Evolutionary conservation across 2,888 invertebrate species (phyloP), one percentile per base, ranked within the genome.

Genomic region (Drosophila pegasa): DNA sequence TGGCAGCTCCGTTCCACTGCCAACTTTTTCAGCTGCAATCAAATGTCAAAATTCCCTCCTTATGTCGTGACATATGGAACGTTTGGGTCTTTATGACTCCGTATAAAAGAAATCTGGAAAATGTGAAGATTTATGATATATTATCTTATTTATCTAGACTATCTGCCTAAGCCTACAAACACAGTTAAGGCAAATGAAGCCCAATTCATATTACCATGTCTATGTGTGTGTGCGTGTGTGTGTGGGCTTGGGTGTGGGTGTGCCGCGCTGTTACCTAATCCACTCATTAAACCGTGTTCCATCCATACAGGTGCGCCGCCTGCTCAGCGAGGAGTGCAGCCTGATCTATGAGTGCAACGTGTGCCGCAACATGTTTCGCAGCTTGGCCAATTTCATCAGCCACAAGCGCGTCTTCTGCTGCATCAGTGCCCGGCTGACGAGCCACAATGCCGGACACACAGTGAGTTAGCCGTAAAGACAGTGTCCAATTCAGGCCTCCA

Each of bases 271-370:
- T 52, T 52, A 38, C 38, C 38, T 52, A 52, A 38, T 29, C 14
- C 38, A 29, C 29, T 29, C 27, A 38, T 29, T 18, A 9, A 27
- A 18, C 18, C 38, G 16, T 14, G 27, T 52, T 14, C 14, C 27
- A 38, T 38, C n/a, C 18, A 6, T 14, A 82, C 92, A 97, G 96
- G 94, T 97, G 25, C 94, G 95, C 78, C 93, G 94, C 78, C 93
- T 97, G 56, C 93, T 98, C 35, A 93, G 95, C 33, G 94, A 95
- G 88, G 98, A 98, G 93, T 98, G 98, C 93, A 96, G 97, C 91
- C 92, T 98, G 63, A 94, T 98, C 83, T 96, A 97, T 92, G 98
- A 98, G 92, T 98, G 98, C 92, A 95, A 95, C 91, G 94, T 96
- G 20, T 98, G 98, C 90, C 94, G 96, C 35, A 97, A 95, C 88